Conservation (phyloP, 1,140 invertebrate species). For the Carposina sasakii region DNA sequence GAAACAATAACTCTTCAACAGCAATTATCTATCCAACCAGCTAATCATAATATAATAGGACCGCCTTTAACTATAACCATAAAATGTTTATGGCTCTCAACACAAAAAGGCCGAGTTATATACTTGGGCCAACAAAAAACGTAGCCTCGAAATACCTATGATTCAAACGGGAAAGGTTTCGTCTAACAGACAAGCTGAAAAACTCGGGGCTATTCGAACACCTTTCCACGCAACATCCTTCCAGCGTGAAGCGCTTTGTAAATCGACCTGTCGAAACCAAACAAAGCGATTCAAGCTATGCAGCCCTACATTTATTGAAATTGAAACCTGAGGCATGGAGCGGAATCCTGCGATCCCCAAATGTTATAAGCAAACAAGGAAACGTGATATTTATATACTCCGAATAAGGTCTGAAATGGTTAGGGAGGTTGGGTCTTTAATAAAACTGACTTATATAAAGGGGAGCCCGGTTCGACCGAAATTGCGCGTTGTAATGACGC, state of each 20-base stretch:
- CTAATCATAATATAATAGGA: slow-evolving; percentile 48
- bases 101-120: slow-evolving; percentile 36
- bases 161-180: slow-evolving; percentile 40
- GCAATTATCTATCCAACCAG: slow-evolving; percentile 46
- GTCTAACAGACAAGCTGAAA: slow-evolving; percentile 50
- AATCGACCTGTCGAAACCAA: neutral
- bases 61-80: slow-evolving; percentile 34
- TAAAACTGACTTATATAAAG: slow-evolving; percentile 53
- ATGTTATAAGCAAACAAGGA: slow-evolving; percentile 15
- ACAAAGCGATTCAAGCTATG: slow-evolving; percentile 18
- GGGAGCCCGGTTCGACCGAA: slow-evolving; percentile 53
- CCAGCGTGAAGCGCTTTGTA: slow-evolving; percentile 36
- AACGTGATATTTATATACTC: no score
- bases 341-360: slow-evolving; percentile 35
- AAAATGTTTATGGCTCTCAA: slow-evolving; percentile 33
- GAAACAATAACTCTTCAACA: slow-evolving; percentile 38
- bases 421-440: slow-evolving; percentile 23
- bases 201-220: slow-evolving; percentile 36
- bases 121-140: slow-evolving; percentile 28
- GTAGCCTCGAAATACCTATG: slow-evolving; percentile 43
- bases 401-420: no score
- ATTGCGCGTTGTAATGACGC: slow-evolving; percentile 54
- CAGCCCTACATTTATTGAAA: slow-evolving; percentile 26
- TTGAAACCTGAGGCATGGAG: slow-evolving; percentile 36
- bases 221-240: slow-evolving; percentile 25